Evolutionary conservation across 2,888 invertebrate genomes (phyloP).

Genomic region (Spisula solida): DNA sequence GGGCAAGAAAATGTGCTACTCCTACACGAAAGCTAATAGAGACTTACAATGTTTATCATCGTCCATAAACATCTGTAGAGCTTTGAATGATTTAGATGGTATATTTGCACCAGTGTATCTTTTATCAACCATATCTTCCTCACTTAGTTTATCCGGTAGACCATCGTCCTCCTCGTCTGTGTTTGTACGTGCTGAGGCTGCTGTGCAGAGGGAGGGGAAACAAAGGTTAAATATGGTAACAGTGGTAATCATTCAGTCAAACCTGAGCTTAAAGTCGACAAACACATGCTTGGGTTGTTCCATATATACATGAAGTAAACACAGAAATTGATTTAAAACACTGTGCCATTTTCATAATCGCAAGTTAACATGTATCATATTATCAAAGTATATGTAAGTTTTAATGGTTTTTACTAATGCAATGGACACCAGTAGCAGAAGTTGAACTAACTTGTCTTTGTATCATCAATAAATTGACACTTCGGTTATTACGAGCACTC

Average conservation of each 20-base stretch:
- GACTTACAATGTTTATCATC: conserved; percentile 68
- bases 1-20: background rate
- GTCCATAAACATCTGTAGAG: conserved; percentile 89
- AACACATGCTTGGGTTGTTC: too few species aligned
- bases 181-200: conserved; percentile 54
- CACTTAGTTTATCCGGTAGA: conserved; percentile 80
- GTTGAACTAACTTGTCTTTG: too few species aligned
- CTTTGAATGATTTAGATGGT: conserved; percentile 93
- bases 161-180: conserved; percentile 77
- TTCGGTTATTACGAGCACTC: too few species aligned
- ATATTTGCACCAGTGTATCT: conserved; percentile 91
- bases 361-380: too few species aligned
- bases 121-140: conserved; percentile 84
- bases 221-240: background rate
- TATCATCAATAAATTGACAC: too few species aligned
- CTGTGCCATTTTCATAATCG: too few species aligned
- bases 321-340: too few species aligned
- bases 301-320: too few species aligned
- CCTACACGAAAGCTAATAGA: background rate
- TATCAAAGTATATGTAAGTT: too few species aligned
- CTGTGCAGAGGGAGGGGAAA: conserved; percentile 28
- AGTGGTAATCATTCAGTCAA: background rate
- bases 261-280: background rate
- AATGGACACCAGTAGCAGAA: too few species aligned
- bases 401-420: too few species aligned